phyloP scores from a whole-genome alignment of 2,888 invertebrate genomes.

The Shargacucullia verbasci region DNA sequence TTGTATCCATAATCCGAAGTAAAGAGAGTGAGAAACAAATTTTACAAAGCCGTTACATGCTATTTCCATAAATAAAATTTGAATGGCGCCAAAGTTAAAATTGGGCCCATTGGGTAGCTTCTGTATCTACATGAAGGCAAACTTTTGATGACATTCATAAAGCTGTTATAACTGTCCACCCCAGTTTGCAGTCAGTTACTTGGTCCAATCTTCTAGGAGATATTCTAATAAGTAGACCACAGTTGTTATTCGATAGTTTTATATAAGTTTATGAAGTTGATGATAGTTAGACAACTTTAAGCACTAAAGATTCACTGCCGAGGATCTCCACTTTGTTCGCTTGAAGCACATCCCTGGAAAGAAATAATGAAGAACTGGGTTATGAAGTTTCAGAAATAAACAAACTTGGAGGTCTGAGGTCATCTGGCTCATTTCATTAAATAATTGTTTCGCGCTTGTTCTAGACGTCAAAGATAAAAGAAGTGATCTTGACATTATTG shows the following conservation, averaged over 20 bases:
- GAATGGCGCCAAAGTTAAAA: constrained; percentile 1
- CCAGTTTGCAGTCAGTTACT: constrained; percentile 14
- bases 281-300: constrained; percentile 66
- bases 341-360: constrained; percentile 78
- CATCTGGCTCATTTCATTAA: too few species aligned
- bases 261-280: constrained; percentile 32
- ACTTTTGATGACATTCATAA: constrained; percentile 26
- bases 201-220: constrained; percentile 10
- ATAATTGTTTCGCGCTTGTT: too few species aligned
- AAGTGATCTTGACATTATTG: too few species aligned
- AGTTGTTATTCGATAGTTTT: constrained; percentile 31
- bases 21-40: neutral
- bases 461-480: too few species aligned
- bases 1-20: neutral
- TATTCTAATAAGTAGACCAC: constrained; percentile 27
- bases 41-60: neutral
- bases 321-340: constrained; percentile 70
- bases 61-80: constrained; percentile 5
- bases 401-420: neutral
- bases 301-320: constrained; percentile 79
- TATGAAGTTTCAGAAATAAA: constrained; percentile 21
- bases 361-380: constrained; percentile 22
- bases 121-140: constrained; percentile 5
- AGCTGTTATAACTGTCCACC: constrained; percentile 19
- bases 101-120: constrained; percentile 1